phyloP scores from a whole-genome alignment of 2,797 vertebrate genomes.

The Luscinia luscinia region DNA sequence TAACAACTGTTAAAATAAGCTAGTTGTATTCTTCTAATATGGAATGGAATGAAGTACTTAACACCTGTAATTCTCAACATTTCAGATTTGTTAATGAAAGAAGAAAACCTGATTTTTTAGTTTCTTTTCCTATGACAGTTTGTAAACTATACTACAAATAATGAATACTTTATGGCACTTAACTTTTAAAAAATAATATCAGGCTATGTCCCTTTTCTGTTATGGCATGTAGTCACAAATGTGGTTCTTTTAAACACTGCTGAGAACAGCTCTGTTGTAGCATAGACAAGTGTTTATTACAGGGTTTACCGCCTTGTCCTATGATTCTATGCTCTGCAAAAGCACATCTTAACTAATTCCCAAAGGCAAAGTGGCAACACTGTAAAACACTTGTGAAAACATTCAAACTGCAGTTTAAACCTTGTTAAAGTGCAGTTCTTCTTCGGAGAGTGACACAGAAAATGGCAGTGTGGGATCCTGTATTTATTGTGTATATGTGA shows the following conservation, averaged over 20 bases:
- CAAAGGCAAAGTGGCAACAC: constrained; percentile 68
- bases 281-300: constrained; percentile 66
- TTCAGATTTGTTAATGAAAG: neutral
- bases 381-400: constrained; percentile 57
- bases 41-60: neutral
- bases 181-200: constrained; percentile 2
- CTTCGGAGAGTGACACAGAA: constrained; percentile 25
- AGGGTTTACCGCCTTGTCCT: constrained; percentile 63
- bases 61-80: neutral
- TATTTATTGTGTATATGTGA: constrained; percentile 44
- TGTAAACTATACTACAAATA: neutral
- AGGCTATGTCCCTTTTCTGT: neutral
- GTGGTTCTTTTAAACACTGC: constrained; percentile 30
- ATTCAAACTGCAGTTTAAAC: constrained; percentile 61
- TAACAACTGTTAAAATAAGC: neutral
- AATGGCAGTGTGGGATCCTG: constrained; percentile 36
- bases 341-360: constrained; percentile 67
- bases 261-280: constrained; percentile 43
- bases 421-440: neutral
- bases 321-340: constrained; percentile 63
- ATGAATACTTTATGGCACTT: neutral
- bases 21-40: neutral
- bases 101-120: neutral
- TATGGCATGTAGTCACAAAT: constrained; percentile 16
- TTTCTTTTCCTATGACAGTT: neutral